A percentile compares a stretch with the other conserved stretches of the same genome.
phyloP scores from a whole-genome alignment of 2,113 vertebrate genomes.

The Vidua macroura region DNA sequence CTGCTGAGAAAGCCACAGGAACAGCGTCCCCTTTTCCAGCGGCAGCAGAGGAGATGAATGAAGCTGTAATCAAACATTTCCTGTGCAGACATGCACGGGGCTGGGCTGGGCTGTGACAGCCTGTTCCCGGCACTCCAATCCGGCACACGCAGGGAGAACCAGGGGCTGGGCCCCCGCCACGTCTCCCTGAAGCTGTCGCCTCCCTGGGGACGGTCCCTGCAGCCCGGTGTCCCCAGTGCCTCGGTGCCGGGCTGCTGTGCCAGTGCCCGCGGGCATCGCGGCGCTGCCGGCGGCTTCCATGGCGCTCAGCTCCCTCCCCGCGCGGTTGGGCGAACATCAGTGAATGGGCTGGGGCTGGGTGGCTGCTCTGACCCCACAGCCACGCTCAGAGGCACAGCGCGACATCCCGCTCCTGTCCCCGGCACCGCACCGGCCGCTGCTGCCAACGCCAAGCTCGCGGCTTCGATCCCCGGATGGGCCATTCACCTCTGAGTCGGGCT shows the following conservation, averaged over 20 bases:
- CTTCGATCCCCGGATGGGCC: slow-evolving; percentile 29
- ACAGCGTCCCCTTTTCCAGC: neutral
- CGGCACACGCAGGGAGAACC: accelerated
- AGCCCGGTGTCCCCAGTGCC: neutral
- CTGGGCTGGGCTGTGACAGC: neutral
- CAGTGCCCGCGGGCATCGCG: neutral
- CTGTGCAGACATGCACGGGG: neutral
- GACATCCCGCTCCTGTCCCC: neutral
- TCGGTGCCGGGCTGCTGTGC: neutral
- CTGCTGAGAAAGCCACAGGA: neutral
- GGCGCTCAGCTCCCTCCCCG: neutral
- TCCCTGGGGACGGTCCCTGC: neutral
- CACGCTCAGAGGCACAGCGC: neutral
- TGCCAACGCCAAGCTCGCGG: slow-evolving; percentile 20
- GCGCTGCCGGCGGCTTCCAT: neutral
- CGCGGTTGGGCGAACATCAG: neutral
- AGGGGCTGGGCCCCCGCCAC: neutral
- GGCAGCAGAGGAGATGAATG: neutral
- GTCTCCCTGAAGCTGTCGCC: neutral
- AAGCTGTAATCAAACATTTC: neutral
- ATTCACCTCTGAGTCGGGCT: accelerated
- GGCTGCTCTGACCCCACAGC: neutral
- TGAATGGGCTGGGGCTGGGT: neutral
- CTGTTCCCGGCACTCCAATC: neutral
- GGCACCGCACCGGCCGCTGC: neutral